Evolutionary conservation across 2,797 vertebrate genomes (phyloP).

Genomic region (Saxicola maurus): DNA sequence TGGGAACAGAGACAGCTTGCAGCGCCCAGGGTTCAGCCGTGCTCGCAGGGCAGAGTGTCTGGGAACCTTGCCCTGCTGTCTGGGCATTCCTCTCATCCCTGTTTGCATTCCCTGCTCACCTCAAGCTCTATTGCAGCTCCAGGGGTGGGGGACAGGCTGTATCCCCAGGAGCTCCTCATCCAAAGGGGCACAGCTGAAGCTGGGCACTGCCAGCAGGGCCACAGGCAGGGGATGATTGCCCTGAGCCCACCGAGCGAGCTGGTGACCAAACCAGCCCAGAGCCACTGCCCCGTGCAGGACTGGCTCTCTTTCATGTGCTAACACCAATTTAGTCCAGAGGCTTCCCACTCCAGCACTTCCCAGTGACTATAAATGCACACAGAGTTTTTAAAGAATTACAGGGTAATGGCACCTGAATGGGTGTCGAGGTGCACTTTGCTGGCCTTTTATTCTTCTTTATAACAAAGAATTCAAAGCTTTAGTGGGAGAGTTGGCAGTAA

Average conservation of each 20-base stretch:
- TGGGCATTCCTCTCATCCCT: background rate
- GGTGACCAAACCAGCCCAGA: background rate
- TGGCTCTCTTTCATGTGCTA: background rate
- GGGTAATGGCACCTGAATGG: background rate
- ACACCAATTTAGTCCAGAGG: background rate
- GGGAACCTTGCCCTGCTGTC: background rate
- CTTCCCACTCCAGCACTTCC: background rate
- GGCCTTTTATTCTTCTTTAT: background rate
- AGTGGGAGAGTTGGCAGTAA: background rate
- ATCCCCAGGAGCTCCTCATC: background rate
- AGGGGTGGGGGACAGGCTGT: accelerated
- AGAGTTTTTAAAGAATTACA: background rate
- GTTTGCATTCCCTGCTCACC: background rate
- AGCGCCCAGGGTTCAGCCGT: background rate
- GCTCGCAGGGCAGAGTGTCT: background rate
- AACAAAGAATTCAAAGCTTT: slow-evolving; percentile 10
- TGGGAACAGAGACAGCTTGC: background rate
- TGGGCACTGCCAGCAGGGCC: background rate
- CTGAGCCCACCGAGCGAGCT: accelerated
- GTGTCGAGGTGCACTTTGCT: background rate
- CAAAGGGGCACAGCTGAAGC: background rate
- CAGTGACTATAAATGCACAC: background rate
- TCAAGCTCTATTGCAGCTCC: background rate
- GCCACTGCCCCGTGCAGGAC: accelerated
- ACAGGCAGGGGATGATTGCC: background rate